Conservation (phyloP, 2,888 invertebrate species). For the Drosophila niveifrons region DNA sequence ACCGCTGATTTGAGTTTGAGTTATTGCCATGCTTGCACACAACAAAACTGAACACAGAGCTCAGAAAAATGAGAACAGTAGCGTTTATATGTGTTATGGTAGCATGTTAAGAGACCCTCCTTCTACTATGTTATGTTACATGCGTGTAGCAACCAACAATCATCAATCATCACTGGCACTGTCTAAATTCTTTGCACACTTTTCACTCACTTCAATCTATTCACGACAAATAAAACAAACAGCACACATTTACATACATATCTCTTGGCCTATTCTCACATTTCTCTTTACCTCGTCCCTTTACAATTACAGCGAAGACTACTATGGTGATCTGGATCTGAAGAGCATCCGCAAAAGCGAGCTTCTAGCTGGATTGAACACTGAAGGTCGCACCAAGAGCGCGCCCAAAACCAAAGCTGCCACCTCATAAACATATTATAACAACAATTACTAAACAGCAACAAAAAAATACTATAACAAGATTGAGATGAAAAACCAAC, state of each 20-base stretch:
- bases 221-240: conserved; percentile 31
- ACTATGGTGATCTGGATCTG: conserved; percentile 97
- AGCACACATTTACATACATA: conserved; percentile 52
- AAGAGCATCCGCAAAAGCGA: conserved; percentile 98
- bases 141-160: background rate
- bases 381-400: conserved; percentile 85
- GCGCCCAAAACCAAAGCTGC: conserved; percentile 86
- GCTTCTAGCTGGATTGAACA: conserved; percentile 91
- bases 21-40: conserved; percentile 59
- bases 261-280: conserved; percentile 83
- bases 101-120: background rate
- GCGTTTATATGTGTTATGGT: background rate
- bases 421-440: conserved; percentile 81
- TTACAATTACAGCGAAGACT: conserved; percentile 94
- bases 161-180: conserved; percentile 7
- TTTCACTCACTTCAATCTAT: conserved; percentile 34
- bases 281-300: conserved; percentile 79
- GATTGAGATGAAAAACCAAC: conserved; percentile 40
- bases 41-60: conserved; percentile 13
- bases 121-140: background rate
- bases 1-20: conserved; percentile 41
- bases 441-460: conserved; percentile 51
- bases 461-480: conserved; percentile 41
- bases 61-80: conserved; percentile 19
- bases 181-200: conserved; percentile 10